Percentiles rank a stretch among this genome's conserved stretches.
These are phyloP conservation scores for Halictus rubicundus DNA, from an alignment of 1,140 invertebrate species.

Conservation along the genomic window DNA sequence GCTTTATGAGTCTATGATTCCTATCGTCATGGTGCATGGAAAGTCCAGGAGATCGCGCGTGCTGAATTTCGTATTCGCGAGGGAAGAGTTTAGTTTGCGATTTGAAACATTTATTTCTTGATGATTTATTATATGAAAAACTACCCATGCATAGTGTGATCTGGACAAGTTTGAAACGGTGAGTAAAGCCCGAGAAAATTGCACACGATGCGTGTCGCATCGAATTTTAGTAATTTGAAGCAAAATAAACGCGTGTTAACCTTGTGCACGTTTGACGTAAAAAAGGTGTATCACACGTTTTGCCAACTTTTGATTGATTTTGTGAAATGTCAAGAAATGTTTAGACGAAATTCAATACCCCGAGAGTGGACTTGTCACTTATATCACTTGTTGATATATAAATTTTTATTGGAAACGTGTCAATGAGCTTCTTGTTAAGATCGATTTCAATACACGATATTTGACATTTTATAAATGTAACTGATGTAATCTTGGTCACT, in stretches of 20 bases:
- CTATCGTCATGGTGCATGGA: neutral
- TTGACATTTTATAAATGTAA: slow-evolving; percentile 26
- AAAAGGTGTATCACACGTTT: neutral
- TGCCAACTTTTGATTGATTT: neutral
- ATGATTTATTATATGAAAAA: slow-evolving; percentile 28
- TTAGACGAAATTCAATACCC: neutral
- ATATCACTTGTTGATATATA: neutral
- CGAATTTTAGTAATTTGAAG: neutral
- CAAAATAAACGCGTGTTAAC: slow-evolving; percentile 36
- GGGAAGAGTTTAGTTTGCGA: slow-evolving; percentile 11
- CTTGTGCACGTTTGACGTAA: slow-evolving; percentile 28
- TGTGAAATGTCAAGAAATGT: neutral
- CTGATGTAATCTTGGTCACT: neutral
- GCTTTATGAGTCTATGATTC: too few species aligned
- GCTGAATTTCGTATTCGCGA: neutral
- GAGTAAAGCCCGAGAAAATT: slow-evolving; percentile 2
- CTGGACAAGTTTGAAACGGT: slow-evolving; percentile 39
- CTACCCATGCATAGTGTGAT: slow-evolving; percentile 42
- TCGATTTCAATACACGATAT: neutral
- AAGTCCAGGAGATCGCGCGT: slow-evolving; percentile 1
- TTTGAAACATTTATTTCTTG: neutral
- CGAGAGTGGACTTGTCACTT: neutral
- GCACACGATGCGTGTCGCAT: neutral
- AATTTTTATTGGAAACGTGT: neutral
- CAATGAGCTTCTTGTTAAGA: neutral